Evolutionary conservation across 2,888 invertebrate genomes (phyloP).

Genomic region (Scaptomyza polygonia): DNA sequence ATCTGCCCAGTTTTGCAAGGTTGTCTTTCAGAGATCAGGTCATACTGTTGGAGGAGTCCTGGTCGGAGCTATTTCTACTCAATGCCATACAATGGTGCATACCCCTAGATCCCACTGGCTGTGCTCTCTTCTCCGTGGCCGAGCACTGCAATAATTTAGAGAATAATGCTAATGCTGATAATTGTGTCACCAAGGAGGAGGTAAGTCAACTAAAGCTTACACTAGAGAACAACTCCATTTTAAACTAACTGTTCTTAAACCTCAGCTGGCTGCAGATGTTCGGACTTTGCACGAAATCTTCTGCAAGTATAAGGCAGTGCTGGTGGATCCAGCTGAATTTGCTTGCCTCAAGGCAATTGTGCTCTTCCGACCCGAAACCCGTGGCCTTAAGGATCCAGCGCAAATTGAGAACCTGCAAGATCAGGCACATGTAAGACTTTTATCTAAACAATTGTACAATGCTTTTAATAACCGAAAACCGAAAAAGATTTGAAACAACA

Average conservation of each 20-base stretch:
- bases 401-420: constrained; percentile 99
- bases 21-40: constrained; percentile 98
- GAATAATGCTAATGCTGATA: constrained; percentile 73
- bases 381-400: constrained; percentile 96
- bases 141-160: constrained; percentile 84
- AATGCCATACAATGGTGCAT: constrained; percentile 99
- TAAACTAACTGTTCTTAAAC: not conserved
- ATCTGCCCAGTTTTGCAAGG: constrained; percentile 97
- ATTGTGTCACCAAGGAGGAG: constrained; percentile 83
- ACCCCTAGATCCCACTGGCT: constrained; percentile 93
- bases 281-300: constrained; percentile 94
- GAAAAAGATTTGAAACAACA: too few relatives aligned
- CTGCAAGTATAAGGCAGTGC: constrained; percentile 93
- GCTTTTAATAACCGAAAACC: too few relatives aligned
- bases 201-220: constrained; percentile 48
- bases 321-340: constrained; percentile 98
- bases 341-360: constrained; percentile 99
- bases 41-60: constrained; percentile 96
- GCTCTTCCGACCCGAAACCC: constrained; percentile 96
- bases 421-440: constrained; percentile 93
- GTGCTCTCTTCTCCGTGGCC: constrained; percentile 90
- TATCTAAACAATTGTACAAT: not conserved
- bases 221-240: not conserved
- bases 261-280: constrained; percentile 88
- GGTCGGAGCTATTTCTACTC: constrained; percentile 97